Base-by-base conservation (phyloP, 1,140 invertebrate species). In the Trichonephila clavipes region DNA sequence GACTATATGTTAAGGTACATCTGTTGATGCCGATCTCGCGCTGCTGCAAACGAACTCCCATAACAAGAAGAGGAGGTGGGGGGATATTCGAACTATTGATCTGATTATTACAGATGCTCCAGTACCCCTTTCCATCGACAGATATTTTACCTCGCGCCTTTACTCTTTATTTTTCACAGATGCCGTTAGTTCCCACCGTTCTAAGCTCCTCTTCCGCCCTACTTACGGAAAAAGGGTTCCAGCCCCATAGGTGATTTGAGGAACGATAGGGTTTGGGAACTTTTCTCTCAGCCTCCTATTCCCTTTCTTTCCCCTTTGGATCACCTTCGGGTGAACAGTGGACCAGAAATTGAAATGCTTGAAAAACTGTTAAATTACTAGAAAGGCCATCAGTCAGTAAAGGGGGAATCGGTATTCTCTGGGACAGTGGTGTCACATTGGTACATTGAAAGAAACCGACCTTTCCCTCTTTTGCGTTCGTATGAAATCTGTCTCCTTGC, bases 151-250 rank as follows among this genome's bases (percentile, higher is more conserved):
- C 1, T 58, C 44, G 82, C 82, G 59, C 51, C 82, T 51, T 59
- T 58, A 40, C 82, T 58, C 44, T 59, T 40, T 51, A n/a, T 59
- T 51, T 44, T 28, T n/a, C 24, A 51, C 82, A 83, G 82, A 83
- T 83, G 82, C 82, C 10, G 51, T 51, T 16, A 18, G 82, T 88
- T 88, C 86, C 86, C 86, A 88, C 61, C 40, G 28, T 88, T 40
- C 69, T 77, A 34, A 77, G 69, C 61, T 58, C 82, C 62, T 88
- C 86, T 66, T 44, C 34, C 86, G 86, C 59, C 86, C 86, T 58
- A 88, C 86, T 88, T 88, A 66, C 86, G 61, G 59, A 88, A 58
- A 59, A 62, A 40, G 86, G 86, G 59, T 87, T 87, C 85, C 85
- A 61, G 21, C 16, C 40, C 77, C 77, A 40, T 18, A 40, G 77